phyloP scores from a whole-genome alignment of 2,888 invertebrate species.

The Chloromyia formosa region DNA sequence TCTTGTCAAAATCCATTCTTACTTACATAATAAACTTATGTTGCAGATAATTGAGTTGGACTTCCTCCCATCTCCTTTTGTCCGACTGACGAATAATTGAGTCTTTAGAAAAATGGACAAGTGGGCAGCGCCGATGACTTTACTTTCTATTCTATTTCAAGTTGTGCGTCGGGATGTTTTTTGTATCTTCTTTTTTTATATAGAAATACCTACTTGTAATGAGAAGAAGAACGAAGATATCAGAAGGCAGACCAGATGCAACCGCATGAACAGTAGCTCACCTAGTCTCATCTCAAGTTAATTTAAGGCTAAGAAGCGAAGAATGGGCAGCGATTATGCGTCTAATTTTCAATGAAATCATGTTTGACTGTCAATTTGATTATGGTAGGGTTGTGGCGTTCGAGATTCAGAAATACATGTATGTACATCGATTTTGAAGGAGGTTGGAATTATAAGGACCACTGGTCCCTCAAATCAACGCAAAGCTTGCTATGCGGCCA shows the following conservation, averaged over 20 bases:
- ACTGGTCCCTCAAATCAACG: no score
- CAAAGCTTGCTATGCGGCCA: no score
- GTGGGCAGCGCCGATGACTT: slow-evolving; percentile 40
- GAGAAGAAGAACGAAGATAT: background rate
- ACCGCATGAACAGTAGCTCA: slow-evolving; percentile 25
- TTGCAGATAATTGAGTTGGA: slow-evolving; percentile 42
- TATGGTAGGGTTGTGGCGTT: no score
- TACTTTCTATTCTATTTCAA: slow-evolving; percentile 27
- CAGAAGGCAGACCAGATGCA: background rate
- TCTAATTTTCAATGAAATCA: slow-evolving; percentile 21
- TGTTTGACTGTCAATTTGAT: no score
- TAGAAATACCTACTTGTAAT: no score
- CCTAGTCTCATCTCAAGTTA: slow-evolving; percentile 26
- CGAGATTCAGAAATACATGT: no score
- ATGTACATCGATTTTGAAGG: no score
- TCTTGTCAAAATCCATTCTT: slow-evolving; percentile 37
- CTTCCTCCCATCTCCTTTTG: slow-evolving; percentile 39
- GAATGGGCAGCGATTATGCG: slow-evolving; percentile 33
- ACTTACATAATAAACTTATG: slow-evolving; percentile 27
- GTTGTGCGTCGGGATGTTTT: background rate
- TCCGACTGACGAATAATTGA: slow-evolving; percentile 36
- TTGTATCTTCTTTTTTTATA: no score
- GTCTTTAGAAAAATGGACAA: slow-evolving; percentile 33
- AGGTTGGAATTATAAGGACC: no score
- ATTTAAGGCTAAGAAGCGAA: slow-evolving; percentile 31